Evolutionary conservation across 2,797 vertebrate species (phyloP).

Genomic region (Florisuga fusca): DNA sequence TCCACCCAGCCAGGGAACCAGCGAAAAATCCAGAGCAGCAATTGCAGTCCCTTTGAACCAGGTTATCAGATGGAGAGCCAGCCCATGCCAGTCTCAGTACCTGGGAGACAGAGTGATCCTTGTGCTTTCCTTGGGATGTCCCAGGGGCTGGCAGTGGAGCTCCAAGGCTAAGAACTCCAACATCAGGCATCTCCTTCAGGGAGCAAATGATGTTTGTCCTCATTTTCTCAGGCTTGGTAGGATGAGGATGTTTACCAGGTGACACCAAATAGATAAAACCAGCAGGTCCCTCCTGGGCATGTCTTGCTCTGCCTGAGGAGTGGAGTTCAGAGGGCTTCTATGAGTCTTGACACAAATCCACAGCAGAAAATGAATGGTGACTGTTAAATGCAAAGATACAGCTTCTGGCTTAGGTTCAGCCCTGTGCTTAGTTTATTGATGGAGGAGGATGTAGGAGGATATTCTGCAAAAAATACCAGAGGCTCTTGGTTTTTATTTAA

Average conservation of each 20-base stretch:
- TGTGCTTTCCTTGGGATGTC: not conserved
- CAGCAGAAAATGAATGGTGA: not conserved
- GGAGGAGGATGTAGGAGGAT: not conserved
- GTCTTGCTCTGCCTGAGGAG: not conserved
- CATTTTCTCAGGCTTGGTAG: no score
- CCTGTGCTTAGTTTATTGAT: not conserved
- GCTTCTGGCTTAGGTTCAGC: not conserved
- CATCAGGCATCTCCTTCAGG: not conserved
- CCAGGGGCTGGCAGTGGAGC: not conserved
- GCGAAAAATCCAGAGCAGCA: conserved; percentile 31
- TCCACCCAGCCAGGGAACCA: conserved; percentile 23
- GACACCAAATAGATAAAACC: not conserved
- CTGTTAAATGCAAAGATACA: not conserved
- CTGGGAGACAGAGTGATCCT: not conserved
- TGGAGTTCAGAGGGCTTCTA: not conserved
- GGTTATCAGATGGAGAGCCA: not conserved
- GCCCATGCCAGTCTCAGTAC: not conserved
- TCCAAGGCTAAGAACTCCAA: not conserved
- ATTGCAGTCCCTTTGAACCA: not conserved
- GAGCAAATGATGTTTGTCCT: not conserved
- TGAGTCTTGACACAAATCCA: not conserved
- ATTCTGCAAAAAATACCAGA: not conserved
- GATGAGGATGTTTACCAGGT: not conserved
- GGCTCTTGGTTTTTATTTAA: not conserved
- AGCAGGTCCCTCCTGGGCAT: not conserved